These are phyloP conservation scores for Himantopus leucocephalus DNA, from an alignment of 2,113 vertebrate genomes.

Conservation along the genomic window DNA sequence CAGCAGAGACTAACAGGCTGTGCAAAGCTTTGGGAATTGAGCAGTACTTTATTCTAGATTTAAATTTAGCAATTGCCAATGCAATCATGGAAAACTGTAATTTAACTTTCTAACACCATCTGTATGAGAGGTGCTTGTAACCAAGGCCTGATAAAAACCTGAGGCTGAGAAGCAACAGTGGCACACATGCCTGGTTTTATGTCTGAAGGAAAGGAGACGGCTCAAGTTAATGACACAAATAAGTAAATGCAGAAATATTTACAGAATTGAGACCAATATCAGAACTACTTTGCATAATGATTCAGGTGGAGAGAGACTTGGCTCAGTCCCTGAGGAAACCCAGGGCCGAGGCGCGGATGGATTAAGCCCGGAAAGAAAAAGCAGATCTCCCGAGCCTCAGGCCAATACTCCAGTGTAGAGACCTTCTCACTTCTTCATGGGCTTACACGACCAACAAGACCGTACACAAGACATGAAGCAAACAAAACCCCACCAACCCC, in stretches of 20 bases:
- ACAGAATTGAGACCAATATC: background rate
- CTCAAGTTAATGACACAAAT: background rate
- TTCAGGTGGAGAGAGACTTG: background rate
- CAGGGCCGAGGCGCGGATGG: too few relatives aligned
- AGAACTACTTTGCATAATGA: background rate
- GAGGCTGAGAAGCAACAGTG: background rate
- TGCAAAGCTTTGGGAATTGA: background rate
- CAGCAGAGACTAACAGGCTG: background rate
- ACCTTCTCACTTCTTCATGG: accelerated
- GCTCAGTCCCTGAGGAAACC: background rate
- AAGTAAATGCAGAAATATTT: background rate
- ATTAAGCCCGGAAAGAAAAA: background rate
- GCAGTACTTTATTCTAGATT: background rate
- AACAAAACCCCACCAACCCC: background rate
- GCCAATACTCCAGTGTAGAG: background rate
- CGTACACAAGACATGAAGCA: background rate
- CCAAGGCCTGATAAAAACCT: background rate
- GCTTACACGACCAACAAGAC: background rate
- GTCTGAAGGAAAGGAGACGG: background rate
- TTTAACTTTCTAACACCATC: background rate
- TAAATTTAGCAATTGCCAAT: background rate
- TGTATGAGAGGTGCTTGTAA: background rate
- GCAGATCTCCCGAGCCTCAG: background rate
- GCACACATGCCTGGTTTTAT: background rate
- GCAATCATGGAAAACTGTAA: background rate